These are phyloP conservation scores for Palaemon carinicauda DNA, from an alignment of 1,140 invertebrate genomes.

Conservation along the genomic window DNA sequence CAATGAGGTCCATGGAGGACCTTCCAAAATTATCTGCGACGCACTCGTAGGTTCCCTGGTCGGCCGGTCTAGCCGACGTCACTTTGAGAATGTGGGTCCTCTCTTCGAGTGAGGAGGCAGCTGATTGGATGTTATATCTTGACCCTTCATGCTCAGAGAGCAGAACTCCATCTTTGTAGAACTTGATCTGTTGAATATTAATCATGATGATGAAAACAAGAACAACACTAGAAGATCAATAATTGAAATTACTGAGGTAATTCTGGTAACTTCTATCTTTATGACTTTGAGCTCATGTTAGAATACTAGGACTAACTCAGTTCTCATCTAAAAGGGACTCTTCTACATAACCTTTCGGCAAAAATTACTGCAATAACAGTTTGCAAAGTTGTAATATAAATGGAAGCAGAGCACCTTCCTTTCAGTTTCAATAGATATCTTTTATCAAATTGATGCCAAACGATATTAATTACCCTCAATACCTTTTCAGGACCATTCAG, in stretches of 20 bases:
- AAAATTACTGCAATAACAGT: too few relatives aligned
- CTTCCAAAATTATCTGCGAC: neutral
- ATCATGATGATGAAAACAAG: too few relatives aligned
- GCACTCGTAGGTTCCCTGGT: constrained; percentile 10
- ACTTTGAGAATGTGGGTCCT: constrained; percentile 12
- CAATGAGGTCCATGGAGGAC: neutral
- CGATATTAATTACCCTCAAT: neutral
- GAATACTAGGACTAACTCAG: too few relatives aligned
- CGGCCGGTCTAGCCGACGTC: neutral
- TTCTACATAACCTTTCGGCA: too few relatives aligned
- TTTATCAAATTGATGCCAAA: neutral
- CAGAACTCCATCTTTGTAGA: neutral
- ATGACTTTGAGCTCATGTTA: too few relatives aligned
- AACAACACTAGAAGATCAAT: too few relatives aligned
- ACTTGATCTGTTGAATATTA: neutral
- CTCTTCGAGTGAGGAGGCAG: neutral
- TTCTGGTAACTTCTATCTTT: too few relatives aligned
- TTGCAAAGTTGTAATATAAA: too few relatives aligned
- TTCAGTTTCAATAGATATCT: too few relatives aligned
- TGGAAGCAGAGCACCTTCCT: too few relatives aligned
- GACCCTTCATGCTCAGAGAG: neutral
- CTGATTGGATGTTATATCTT: neutral
- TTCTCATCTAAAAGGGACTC: too few relatives aligned
- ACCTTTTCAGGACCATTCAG: neutral
- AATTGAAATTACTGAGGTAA: too few relatives aligned